Base-by-base conservation (phyloP, 2,797 vertebrate species). In the Mionectes olivaceus region DNA sequence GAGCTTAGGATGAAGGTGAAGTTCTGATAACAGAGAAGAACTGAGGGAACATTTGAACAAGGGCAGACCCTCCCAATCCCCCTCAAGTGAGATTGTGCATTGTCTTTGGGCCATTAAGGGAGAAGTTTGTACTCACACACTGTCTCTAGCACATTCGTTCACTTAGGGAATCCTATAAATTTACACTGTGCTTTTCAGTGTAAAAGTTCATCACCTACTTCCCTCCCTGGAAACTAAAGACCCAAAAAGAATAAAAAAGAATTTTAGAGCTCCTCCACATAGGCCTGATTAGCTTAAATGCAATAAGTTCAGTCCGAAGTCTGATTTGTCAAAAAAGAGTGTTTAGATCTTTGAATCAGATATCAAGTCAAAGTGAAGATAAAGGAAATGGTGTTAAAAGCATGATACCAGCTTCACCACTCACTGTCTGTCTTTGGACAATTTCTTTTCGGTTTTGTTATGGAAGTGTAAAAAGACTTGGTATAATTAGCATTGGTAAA, bases 361-460 rank as follows among this genome's bases (percentile, higher is more conserved):
- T 43, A 44, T 19, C 28, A 64, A 71, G 71, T 44, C 46, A 64
- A 93, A 83, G n/a, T 27, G 61, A 53, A 8, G 37, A 86, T 65
- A 46, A 86, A 89, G 71, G 65, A 68, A 85, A 64, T 50, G 15
- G 3, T 74, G 39, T 56, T 87, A 68, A 33, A 86, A 78, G 4
- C 37, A 30, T 57, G n/a, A 46, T 81, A 43, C 44, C 18, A 74
- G 10, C 33, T 87, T 90, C 0, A 0, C 25, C 16, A 61, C 57
- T 85, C 68, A 44, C 35, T 81, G 10, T 33, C 28, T 91, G 41
- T 7, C 33, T 92, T 83, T 78, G 32, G 28, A 83, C 22, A 76
- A 63, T 76, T 81, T 86, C n/a, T 75, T 93, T 93, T 86, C 25
- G 25, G 23, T 84, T 94, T 90, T 37, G 15, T 39, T 89, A 86